Conservation (phyloP, 1,140 invertebrate species). For the Acromyrmex heyeri region DNA sequence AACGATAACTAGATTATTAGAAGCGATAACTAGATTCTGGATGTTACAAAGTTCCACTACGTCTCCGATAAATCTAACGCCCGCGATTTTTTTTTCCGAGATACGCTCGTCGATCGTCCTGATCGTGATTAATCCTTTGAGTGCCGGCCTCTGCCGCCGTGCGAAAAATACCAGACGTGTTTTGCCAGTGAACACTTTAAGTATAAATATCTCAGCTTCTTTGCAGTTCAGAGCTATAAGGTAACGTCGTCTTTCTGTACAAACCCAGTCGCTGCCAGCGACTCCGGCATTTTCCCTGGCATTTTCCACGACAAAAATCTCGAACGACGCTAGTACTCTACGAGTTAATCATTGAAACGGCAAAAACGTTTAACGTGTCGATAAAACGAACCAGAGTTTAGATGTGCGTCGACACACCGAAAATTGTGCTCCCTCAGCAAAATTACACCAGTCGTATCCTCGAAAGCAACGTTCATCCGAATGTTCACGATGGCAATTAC, state of each 20-base stretch:
- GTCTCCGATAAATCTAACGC: slow-evolving; percentile 22
- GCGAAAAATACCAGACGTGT: slow-evolving; percentile 49
- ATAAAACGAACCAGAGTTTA: neutral
- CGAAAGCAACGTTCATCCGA: neutral
- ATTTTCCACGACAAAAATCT: slow-evolving; percentile 23
- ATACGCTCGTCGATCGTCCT: slow-evolving; percentile 5
- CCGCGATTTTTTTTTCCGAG: neutral
- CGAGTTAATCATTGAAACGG: slow-evolving; percentile 14
- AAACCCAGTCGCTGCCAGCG: neutral
- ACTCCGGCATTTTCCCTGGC: neutral
- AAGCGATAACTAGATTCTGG: neutral
- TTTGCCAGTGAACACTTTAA: slow-evolving; percentile 22
- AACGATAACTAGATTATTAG: neutral
- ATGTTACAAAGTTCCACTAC: neutral
- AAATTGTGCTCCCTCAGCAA: neutral
- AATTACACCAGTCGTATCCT: neutral
- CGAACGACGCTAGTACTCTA: neutral
- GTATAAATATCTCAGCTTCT: slow-evolving; percentile 51
- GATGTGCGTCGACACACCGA: neutral
- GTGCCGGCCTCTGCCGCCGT: slow-evolving; percentile 3
- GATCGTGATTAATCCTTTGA: slow-evolving; percentile 50
- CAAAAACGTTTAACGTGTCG: slow-evolving; percentile 10
- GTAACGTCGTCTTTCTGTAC: neutral
- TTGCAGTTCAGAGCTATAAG: slow-evolving; percentile 26
- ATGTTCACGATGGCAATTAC: slow-evolving; percentile 17